These are phyloP conservation scores for Hermetia illucens DNA, from an alignment of 1,140 invertebrate species.

Conservation along the genomic window DNA sequence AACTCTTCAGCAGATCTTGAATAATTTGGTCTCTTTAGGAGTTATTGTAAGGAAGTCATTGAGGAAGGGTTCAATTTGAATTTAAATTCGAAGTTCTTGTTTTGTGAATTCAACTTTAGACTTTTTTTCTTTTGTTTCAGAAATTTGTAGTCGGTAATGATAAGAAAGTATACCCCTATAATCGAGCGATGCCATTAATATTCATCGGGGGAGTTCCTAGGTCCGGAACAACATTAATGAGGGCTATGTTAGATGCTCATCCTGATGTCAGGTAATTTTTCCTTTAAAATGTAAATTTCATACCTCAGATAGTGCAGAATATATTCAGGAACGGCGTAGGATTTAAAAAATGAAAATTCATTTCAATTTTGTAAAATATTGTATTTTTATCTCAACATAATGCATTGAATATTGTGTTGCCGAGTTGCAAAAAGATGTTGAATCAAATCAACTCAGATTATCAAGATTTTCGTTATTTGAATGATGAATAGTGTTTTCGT, in stretches of 20 bases:
- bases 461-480: too few relatives aligned
- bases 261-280: conserved; percentile 69
- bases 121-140: conserved; percentile 9
- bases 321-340: too few relatives aligned
- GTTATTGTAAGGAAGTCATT: too few relatives aligned
- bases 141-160: conserved; percentile 46
- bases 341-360: too few relatives aligned
- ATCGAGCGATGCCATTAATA: conserved; percentile 81
- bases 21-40: not conserved
- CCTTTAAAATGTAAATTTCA: not conserved
- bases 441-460: too few relatives aligned
- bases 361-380: too few relatives aligned
- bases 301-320: too few relatives aligned
- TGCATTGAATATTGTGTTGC: too few relatives aligned
- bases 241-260: conserved; percentile 97
- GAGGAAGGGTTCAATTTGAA: too few relatives aligned
- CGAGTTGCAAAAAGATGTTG: too few relatives aligned
- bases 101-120: not conserved
- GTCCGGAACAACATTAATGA: conserved; percentile 91
- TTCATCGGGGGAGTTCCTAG: conserved; percentile 95
- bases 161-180: conserved; percentile 53
- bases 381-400: too few relatives aligned
- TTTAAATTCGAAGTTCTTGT: not conserved
- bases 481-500: too few relatives aligned
- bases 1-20: not conserved